Percentiles rank a stretch among this genome's conserved stretches.
Evolutionary conservation across 2,113 vertebrate species (phyloP).

Genomic region (Regulus satrapa): DNA sequence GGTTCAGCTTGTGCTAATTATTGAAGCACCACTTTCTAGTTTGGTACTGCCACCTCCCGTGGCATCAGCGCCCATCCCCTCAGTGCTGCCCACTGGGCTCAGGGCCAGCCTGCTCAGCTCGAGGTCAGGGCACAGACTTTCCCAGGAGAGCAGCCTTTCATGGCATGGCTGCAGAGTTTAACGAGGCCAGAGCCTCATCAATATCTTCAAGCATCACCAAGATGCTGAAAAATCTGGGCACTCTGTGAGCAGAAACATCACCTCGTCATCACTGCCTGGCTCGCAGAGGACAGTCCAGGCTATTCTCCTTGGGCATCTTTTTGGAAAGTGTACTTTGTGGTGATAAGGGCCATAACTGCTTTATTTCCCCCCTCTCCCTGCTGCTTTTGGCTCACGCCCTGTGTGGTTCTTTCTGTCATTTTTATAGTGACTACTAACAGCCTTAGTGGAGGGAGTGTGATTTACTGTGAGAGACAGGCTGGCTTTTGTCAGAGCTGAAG

Average conservation of each 20-base stretch:
- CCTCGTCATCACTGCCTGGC: fast-evolving
- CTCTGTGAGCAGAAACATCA: background rate
- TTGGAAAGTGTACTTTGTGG: background rate
- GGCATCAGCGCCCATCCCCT: background rate
- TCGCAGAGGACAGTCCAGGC: background rate
- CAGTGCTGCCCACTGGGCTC: background rate
- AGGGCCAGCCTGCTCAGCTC: background rate
- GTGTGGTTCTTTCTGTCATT: background rate
- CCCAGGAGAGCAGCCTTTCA: background rate
- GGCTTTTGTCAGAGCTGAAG: slow-evolving; percentile 36
- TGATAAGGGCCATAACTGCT: background rate
- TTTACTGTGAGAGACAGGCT: slow-evolving; percentile 52
- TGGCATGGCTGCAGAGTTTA: background rate
- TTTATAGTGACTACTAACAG: background rate
- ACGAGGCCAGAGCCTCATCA: background rate
- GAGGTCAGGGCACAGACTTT: fast-evolving
- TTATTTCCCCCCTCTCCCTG: background rate
- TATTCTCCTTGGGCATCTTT: background rate
- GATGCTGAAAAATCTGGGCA: background rate
- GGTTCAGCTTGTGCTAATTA: background rate
- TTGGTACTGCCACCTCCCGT: fast-evolving
- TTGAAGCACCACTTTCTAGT: background rate
- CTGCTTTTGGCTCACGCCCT: background rate
- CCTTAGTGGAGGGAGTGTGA: background rate
- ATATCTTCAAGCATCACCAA: background rate